Base-by-base conservation (phyloP, 2,113 vertebrate genomes). In the Empidonax traillii region DNA sequence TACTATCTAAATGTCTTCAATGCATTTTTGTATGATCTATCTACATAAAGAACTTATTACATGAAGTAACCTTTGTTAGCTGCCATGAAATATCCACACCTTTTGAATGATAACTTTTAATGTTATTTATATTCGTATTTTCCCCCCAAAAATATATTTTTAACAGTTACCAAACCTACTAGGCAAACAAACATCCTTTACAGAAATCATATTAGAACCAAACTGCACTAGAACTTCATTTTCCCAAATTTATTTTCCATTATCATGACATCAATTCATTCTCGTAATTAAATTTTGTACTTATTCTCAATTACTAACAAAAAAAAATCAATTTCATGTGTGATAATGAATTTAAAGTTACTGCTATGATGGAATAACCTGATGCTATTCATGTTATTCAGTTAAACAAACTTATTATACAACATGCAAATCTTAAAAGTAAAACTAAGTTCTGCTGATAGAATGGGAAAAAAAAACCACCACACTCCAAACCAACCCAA, bases 281-380 rank as follows among this genome's bases (percentile, higher is more conserved):
- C 14, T 53, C 25, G 84, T 89, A 87, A 80, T 96, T 92, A 88
- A 75, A 88, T 86, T 72, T 81, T 28, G 9, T 65, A 68, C 6
- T 79, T 77, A 71, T 79, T 77, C n/a, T 89, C 43, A 84, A 58
- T 10, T 87, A 31, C 28, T 80, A 68, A 77, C n/a, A 87, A 94
- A 73, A n/a, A 85, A 44, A 43, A 71, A 83, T 63, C 23, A 47
- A 28, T 85, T 94, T 79, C 14, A 33, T 2, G 1, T 41, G 44
- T 66, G 56, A 83, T 75, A 94, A 96, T 94, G 21, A 65, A 82
- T 91, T 92, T 82, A 59, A 83, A 89, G 79, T 81, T 80, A 78
- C 87, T 89, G 10, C 16, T 46, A 3, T 75, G 52, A 74, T 89
- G 23, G 18, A 88, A 76, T 59, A 80, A 78, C 8, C 11, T 58